phyloP scores from a whole-genome alignment of 37 sponge, comb jelly and placozoan genomes.

The Cliona cf. orientalis region DNA sequence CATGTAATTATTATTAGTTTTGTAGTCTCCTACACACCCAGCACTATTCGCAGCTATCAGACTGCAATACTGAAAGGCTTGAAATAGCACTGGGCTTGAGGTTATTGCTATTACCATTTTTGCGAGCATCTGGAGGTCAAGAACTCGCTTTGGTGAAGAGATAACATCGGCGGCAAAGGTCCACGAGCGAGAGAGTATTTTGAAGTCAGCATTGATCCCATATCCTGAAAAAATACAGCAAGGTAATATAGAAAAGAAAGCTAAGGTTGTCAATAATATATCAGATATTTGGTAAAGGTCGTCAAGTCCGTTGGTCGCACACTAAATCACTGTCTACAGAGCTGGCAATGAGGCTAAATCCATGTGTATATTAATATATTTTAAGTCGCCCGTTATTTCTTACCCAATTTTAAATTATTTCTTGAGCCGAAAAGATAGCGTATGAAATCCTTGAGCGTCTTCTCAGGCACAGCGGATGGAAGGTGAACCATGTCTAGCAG shows the following conservation, averaged over 20 bases:
- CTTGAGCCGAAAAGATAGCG: slow-evolving; percentile 32
- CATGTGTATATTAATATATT: not conserved
- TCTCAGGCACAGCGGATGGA: slow-evolving; percentile 20
- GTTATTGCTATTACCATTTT: slow-evolving; percentile 54
- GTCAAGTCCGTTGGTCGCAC: not conserved
- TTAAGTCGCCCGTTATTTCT: no score
- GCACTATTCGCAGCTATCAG: no score
- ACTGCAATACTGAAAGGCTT: no score
- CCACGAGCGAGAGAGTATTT: slow-evolving; percentile 71
- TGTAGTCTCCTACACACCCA: no score
- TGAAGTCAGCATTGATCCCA: slow-evolving; percentile 67
- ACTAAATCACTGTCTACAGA: not conserved
- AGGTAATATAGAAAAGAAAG: not conserved
- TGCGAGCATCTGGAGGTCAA: slow-evolving; percentile 63
- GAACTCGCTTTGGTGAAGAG: slow-evolving; percentile 26
- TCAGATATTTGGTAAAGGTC: not conserved
- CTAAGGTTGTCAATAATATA: not conserved
- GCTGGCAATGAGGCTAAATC: not conserved
- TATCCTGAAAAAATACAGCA: slow-evolving; percentile 41
- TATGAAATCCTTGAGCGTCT: slow-evolving; percentile 46
- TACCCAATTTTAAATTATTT: slow-evolving; percentile 71
- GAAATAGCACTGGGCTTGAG: no score
- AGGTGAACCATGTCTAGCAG: slow-evolving; percentile 74
- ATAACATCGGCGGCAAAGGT: slow-evolving; percentile 57
- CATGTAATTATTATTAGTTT: no score